These are phyloP conservation scores for Drosophila melanogaster DNA, from an alignment of 1,140 invertebrate species.

Conservation along the genomic window DNA sequence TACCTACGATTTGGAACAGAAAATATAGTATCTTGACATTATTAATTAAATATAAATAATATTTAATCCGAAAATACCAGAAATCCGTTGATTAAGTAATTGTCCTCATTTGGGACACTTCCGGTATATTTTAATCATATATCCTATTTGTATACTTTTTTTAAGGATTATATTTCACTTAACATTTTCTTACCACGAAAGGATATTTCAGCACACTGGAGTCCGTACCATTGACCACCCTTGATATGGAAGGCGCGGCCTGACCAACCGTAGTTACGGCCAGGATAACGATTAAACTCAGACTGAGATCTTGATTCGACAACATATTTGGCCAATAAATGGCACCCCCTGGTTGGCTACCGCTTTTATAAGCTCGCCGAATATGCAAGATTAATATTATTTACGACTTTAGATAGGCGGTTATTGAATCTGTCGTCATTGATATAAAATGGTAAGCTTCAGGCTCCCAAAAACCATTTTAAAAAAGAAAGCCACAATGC, in stretches of 20 bases:
- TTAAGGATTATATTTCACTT: not conserved
- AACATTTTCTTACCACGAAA: slow-evolving; percentile 53
- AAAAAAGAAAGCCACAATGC: slow-evolving; percentile 22
- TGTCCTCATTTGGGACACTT: no score
- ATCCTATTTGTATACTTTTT: no score
- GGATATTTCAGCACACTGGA: slow-evolving; percentile 60
- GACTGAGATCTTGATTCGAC: slow-evolving; percentile 11
- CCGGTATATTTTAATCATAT: no score
- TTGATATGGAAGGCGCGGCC: slow-evolving; percentile 32
- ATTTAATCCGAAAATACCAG: no score
- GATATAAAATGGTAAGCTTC: slow-evolving; percentile 12
- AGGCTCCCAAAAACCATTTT: slow-evolving; percentile 33
- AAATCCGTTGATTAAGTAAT: no score
- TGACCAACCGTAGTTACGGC: not conserved
- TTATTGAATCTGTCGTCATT: slow-evolving; percentile 22
- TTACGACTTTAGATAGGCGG: slow-evolving; percentile 21
- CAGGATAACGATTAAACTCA: slow-evolving; percentile 15
- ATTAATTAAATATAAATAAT: not conserved
- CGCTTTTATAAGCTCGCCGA: slow-evolving; percentile 29
- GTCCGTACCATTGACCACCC: slow-evolving; percentile 77
- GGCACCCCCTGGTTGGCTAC: not conserved
- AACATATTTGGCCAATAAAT: slow-evolving; percentile 28
- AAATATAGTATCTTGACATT: not conserved
- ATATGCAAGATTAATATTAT: slow-evolving; percentile 9
- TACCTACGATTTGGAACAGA: slow-evolving; percentile 29